A percentile compares a stretch with the other conserved stretches of the same genome.
Evolutionary conservation across 2,888 invertebrate species (phyloP).

Genomic region (Pharmacophagus antenor): DNA sequence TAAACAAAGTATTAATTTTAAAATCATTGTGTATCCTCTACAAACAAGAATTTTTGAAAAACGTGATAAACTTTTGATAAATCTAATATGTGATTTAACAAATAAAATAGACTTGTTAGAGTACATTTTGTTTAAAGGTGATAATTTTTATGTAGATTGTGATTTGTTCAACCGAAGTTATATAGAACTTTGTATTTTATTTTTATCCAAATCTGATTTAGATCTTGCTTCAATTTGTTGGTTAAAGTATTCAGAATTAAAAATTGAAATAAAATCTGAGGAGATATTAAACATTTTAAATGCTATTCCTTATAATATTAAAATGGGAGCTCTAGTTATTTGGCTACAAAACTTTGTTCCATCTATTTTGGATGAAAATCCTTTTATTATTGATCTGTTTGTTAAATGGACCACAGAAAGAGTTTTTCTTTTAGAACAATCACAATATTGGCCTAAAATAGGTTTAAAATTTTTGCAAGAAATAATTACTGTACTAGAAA

Average conservation of each 20-base stretch:
- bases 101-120: conserved; percentile 69
- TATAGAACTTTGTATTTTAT: conserved; percentile 59
- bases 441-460: conserved; percentile 76
- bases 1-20: conserved; percentile 53
- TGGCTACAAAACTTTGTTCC: conserved; percentile 74
- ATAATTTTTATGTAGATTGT: conserved; percentile 51
- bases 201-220: conserved; percentile 65
- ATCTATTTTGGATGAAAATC: conserved; percentile 63
- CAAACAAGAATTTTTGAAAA: conserved; percentile 55
- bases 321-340: conserved; percentile 67
- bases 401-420: conserved; percentile 74
- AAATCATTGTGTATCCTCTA: conserved; percentile 56
- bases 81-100: conserved; percentile 53
- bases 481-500: conserved; percentile 58
- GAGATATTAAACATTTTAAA: conserved; percentile 61
- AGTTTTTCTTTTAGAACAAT: conserved; percentile 68
- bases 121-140: conserved; percentile 64
- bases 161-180: conserved; percentile 57
- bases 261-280: conserved; percentile 45
- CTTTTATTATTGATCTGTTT: conserved; percentile 70
- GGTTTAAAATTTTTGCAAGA: conserved; percentile 71
- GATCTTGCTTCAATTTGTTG: conserved; percentile 74
- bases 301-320: conserved; percentile 64
- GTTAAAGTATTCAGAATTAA: conserved; percentile 67
- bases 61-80: conserved; percentile 44